A percentile compares a stretch with the other conserved stretches of the same genome.
These are phyloP conservation scores for Sycophaga agraensis DNA, from an alignment of 1,140 invertebrate species.

Conservation along the genomic window DNA sequence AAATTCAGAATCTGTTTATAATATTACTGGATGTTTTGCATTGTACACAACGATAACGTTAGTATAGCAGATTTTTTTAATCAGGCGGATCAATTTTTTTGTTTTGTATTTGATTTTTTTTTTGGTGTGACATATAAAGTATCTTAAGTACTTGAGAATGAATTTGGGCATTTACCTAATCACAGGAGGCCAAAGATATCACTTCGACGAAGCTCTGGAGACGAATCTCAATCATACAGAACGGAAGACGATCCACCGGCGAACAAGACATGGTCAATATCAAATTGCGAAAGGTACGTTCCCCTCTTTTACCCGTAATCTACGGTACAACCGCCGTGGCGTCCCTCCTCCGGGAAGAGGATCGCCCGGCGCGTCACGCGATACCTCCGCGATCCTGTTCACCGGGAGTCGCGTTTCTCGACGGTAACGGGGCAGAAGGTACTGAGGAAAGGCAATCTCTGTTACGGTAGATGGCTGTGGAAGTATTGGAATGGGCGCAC, in stretches of 20 bases:
- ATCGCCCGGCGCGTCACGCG: too few species aligned
- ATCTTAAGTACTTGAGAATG: neutral
- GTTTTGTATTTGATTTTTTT: neutral
- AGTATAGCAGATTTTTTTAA: neutral
- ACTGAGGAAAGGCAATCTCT: too few species aligned
- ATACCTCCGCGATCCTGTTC: too few species aligned
- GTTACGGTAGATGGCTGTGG: slow-evolving; percentile 86
- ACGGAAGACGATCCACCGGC: slow-evolving; percentile 67
- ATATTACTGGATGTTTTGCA: too few species aligned
- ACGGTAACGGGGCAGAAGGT: too few species aligned
- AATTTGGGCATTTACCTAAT: slow-evolving; percentile 5
- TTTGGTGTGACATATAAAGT: neutral
- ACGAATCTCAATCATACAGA: slow-evolving; percentile 79
- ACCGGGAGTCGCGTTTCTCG: too few species aligned
- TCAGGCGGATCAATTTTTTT: neutral
- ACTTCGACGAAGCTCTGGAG: slow-evolving; percentile 85
- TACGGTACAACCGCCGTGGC: too few species aligned
- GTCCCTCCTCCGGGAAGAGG: too few species aligned
- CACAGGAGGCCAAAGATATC: slow-evolving; percentile 81
- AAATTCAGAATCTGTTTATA: too few species aligned
- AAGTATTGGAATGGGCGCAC: slow-evolving; percentile 90
- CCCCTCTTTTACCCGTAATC: too few species aligned
- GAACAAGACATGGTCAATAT: slow-evolving; percentile 86
- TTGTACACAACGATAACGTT: too few species aligned
- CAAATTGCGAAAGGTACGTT: slow-evolving; percentile 74